Evolutionary conservation across 2,888 invertebrate genomes (phyloP), one percentile per base, ranked within the genome.

Genomic region (Odontocerum albicorne): DNA sequence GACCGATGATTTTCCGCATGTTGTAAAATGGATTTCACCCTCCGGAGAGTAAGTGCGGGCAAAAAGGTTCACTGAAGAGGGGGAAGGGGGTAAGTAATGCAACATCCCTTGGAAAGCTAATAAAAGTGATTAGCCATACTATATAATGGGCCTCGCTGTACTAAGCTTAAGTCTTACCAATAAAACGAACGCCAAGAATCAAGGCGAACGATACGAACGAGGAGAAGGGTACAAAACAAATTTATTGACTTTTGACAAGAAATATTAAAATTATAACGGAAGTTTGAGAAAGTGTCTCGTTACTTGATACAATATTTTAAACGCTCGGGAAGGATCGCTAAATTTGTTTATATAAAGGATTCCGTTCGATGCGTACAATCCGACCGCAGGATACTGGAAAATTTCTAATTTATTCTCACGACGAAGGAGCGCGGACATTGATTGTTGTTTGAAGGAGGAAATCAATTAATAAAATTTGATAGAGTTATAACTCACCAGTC

Each of bases 121-220:
- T 60, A 60, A 57, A 57, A 57, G 60, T 60, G 60, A 60, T 60
- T 57, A 60, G 60, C 57, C 45, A 45, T 55, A 50, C 50, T 43
- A 49, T 53, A 55, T 38, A 54, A 45, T 43, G 50, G 40, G 43
- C 44, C 42, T 32, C 36, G 38, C 38, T 51, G 38, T 22, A 27
- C 27, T 51, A 27, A 36, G 51, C 51, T 44, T 35, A 22, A 38
- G 21, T 15, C 17, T 7, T 32, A 15, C 19, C 15, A 16, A 3
- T 12, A 4, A 17, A n/a, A 16, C n/a, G 4, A 8, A 33, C 8
- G 44, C 46, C 7, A 35, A 3, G 10, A 7, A 27, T 10, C 27
- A 10, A n/a, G 3, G 46, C 20, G 8, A 15, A 35, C n/a, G 35
- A 46, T 20, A 10, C 32, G 17, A 40, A 20, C 21, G 20, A 40